Evolutionary conservation across 2,113 vertebrate species (phyloP).

Genomic region (Charadrius vociferus): DNA sequence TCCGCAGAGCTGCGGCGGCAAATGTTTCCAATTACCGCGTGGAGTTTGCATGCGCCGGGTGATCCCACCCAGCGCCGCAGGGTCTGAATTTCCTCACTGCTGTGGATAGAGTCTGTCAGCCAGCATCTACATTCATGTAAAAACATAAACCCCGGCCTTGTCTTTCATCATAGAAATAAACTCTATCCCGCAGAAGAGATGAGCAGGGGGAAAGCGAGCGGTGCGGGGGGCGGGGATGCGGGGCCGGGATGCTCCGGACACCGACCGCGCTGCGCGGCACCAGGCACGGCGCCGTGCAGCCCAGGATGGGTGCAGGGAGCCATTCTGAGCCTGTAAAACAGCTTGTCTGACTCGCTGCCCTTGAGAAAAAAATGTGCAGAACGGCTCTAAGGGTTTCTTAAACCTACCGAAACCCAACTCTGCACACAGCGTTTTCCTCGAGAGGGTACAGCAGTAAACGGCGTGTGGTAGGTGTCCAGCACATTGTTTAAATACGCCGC

Average conservation of each 20-base stretch:
- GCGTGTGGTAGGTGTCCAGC: fast-evolving
- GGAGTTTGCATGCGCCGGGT: neutral
- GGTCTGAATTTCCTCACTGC: neutral
- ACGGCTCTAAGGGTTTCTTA: fast-evolving
- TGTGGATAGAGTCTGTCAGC: neutral
- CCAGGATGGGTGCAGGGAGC: neutral
- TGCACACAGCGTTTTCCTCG: fast-evolving
- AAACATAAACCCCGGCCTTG: neutral
- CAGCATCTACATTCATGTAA: neutral
- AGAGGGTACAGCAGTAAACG: neutral
- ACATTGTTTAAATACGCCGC: fast-evolving
- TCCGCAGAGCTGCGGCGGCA: neutral
- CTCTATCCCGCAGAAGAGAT: fast-evolving
- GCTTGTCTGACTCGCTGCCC: neutral
- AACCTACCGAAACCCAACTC: neutral
- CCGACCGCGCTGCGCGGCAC: neutral
- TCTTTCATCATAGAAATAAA: neutral
- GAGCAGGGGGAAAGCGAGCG: neutral
- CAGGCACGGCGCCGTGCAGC: fast-evolving
- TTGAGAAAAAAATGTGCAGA: neutral
- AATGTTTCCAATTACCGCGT: constrained; percentile 50
- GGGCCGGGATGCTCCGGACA: neutral
- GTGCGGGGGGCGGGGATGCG: fast-evolving
- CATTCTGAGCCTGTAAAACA: fast-evolving
- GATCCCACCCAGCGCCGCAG: neutral